Evolutionary conservation across 2,113 vertebrate genomes (phyloP), one percentile per base, ranked within the genome.

Genomic region (Thryonomys swinderianus): DNA sequence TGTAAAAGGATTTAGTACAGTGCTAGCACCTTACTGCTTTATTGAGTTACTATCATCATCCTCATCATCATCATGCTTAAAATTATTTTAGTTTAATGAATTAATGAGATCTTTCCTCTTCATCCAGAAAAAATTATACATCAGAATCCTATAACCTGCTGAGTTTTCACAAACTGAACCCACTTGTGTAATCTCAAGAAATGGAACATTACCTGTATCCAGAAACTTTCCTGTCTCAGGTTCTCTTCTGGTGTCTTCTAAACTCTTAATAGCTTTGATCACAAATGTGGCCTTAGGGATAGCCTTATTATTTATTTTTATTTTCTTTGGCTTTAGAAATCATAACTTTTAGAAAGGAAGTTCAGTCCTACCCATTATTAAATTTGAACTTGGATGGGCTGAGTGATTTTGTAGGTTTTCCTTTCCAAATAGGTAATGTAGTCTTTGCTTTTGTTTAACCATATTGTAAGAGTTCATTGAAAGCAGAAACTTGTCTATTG

Each of bases 391-490:
- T 20, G 3, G 83, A 64, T 53, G 69, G 87, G 16, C 78, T 55
- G 61, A 96, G 42, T 88, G 90, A 94, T 80, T 81, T 95, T 86
- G 64, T 48, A 53, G 40, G 7, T 94, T 20, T 86, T 90, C 11
- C 34, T 92, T 62, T 90, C 45, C 92, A 94, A 78, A 92, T 61
- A 83, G 80, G 74, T 84, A 79, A 71, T 85, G 34, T 82, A 34
- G 85, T 92, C 74, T 92, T 89, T 93, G 93, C 81, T 90, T 96
- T 97, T 95, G 88, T 96, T 91, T 96, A 48, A 92, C 67, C 1
- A 11, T 92, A 48, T 73, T 94, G 3, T 59, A 88, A 79, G 90
- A 88, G 67, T 67, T 42, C 32, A 20, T 23, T 64, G 85, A 95
- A 90, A 86, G 53, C 18, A 37, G 71, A 96, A 90, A 55, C 48